A percentile compares a stretch with the other conserved stretches of the same genome.
Evolutionary conservation across 2,888 invertebrate genomes (phyloP).

Genomic region (Buathra laborator): DNA sequence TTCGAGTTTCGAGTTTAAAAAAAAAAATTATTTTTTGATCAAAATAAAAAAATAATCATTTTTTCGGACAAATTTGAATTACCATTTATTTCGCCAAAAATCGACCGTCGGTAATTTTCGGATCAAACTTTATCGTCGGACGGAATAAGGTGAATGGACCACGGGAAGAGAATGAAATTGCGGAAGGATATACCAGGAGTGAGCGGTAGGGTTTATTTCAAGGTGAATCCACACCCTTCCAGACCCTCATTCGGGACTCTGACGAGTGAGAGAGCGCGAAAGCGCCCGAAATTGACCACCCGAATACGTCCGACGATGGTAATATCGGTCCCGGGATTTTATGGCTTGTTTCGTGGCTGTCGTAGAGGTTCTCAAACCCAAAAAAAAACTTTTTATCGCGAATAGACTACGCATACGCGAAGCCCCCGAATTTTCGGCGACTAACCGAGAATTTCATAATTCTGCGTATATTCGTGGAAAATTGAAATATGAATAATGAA

Average conservation of each 20-base stretch:
- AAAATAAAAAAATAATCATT: too few relatives aligned
- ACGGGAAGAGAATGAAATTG: conserved; percentile 37
- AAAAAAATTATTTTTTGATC: too few relatives aligned
- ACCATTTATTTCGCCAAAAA: neutral
- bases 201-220: conserved; percentile 40
- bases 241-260: neutral
- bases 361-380: conserved; percentile 74
- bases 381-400: conserved; percentile 20
- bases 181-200: conserved; percentile 33
- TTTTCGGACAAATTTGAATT: neutral
- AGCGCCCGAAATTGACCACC: conserved; percentile 73
- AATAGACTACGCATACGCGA: neutral
- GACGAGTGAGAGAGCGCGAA: conserved; percentile 36
- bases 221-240: conserved; percentile 46
- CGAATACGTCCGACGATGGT: conserved; percentile 72
- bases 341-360: conserved; percentile 72
- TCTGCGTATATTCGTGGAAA: too few relatives aligned
- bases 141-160: conserved; percentile 22
- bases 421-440: neutral
- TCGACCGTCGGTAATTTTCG: conserved; percentile 65
- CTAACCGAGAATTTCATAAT: neutral
- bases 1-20: too few relatives aligned
- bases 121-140: conserved; percentile 71
- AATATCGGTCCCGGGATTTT: conserved; percentile 74
- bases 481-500: neutral